Base-by-base conservation (phyloP, 2,888 invertebrate species). In the Phrixothrix hirtus region DNA sequence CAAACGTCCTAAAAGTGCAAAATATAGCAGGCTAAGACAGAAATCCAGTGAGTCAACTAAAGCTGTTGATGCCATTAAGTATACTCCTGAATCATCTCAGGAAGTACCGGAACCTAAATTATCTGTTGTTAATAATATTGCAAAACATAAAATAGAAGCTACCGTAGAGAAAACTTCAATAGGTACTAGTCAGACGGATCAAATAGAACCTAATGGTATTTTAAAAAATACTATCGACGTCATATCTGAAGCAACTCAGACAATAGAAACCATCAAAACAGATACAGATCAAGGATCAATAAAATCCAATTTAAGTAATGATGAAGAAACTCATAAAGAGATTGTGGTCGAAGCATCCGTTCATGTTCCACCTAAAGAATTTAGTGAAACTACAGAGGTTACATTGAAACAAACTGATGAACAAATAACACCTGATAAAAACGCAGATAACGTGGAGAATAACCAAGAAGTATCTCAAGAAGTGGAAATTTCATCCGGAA, bases 321-420 rank as follows among this genome's bases (percentile, higher is more conserved):
- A 74, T 31, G 60, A 62, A 5, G 71, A 74, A 45, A 64, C 62
- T 36, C 66, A 66, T n/a, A 64, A 69, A 47, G 58, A 69, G 13
- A 53, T 74, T 2, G 46, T 74, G 2, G 75, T 75, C 5, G 74
- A 75, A 61, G 76, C 74, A 4, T 61, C 75, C 2, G 61, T 75
- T n/a, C 76, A 75, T 62, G 61, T 62, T n/a, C 74, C 73, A 16
- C 75, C 75, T 1, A 70, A 55, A 39, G 50, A 39, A 10, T 14
- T 53, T 10, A 49, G 53, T n/a, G n/a, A n/a, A n/a, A n/a, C n/a
- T n/a, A n/a, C n/a, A 9, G n/a, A 29, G 26, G 9, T 6, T 2
- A 14, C 7, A 4, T 10, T 1, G n/a, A 27, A 39, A 10, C 5
- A 39, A 11, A 39, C 15, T 17, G 15, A 3, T n/a, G 21, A 15